A percentile compares a stretch with the other conserved stretches of the same genome.
Conservation (phyloP, 1,140 invertebrate genomes). For the Polyergus mexicanus region DNA sequence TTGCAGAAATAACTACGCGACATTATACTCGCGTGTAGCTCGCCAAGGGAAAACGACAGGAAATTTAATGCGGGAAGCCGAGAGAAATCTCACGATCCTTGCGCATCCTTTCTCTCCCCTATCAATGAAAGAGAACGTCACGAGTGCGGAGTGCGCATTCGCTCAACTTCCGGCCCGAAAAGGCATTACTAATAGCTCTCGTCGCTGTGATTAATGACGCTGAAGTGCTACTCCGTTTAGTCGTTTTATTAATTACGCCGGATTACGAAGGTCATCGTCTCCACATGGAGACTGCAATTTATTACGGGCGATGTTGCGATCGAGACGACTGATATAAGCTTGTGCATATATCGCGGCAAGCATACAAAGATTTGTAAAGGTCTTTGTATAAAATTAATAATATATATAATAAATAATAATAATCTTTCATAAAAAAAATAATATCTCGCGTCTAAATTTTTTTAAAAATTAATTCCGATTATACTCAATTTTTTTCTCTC, state of each 20-base stretch:
- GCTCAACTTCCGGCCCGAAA: slow-evolving; percentile 60
- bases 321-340: background rate
- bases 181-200: slow-evolving; percentile 62
- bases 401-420: background rate
- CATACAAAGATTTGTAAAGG: background rate
- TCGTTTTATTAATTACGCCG: slow-evolving; percentile 62
- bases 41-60: slow-evolving; percentile 34
- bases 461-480: background rate
- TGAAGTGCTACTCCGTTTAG: slow-evolving; percentile 52
- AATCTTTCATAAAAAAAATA: too few species aligned
- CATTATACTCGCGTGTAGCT: slow-evolving; percentile 45
- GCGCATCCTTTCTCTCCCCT: slow-evolving; percentile 29
- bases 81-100: slow-evolving; percentile 55
- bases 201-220: slow-evolving; percentile 57
- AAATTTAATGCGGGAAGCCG: slow-evolving; percentile 57
- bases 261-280: slow-evolving; percentile 58
- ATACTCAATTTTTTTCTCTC: background rate
- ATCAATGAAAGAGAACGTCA: slow-evolving; percentile 55
- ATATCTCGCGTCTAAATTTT: too few species aligned
- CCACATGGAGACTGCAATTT: slow-evolving; percentile 30
- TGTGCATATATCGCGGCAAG: background rate
- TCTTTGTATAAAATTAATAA: background rate
- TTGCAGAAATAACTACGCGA: slow-evolving; percentile 45
- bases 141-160: slow-evolving; percentile 58
- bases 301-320: slow-evolving; percentile 33